Conservation (phyloP, 2,113 vertebrate genomes). For the Stegostoma tigrinum region DNA sequence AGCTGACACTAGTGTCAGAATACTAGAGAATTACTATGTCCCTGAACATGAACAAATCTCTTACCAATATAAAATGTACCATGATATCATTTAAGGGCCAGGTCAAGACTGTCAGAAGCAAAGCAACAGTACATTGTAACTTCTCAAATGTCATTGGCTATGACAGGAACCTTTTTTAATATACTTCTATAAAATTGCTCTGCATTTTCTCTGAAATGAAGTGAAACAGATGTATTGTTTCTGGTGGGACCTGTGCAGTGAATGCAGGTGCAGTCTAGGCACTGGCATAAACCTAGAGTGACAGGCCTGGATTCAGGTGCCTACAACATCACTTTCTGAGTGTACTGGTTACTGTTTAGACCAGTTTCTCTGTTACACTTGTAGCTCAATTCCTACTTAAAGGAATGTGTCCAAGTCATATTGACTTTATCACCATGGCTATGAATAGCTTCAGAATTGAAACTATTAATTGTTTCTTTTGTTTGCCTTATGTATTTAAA, state of each 20-base stretch:
- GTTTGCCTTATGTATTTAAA: slow-evolving; percentile 28
- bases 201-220: background rate
- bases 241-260: background rate
- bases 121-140: background rate
- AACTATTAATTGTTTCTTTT: slow-evolving; percentile 23
- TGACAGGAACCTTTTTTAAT: background rate
- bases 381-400: background rate
- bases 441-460: slow-evolving; percentile 6
- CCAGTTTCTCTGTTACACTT: slow-evolving; percentile 21
- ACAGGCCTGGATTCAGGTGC: background rate
- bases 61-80: background rate
- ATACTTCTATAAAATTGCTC: background rate
- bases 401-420: slow-evolving; percentile 32
- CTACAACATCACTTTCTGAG: background rate
- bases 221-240: background rate
- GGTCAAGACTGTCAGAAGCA: background rate
- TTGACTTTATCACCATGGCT: slow-evolving; percentile 20
- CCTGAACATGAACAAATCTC: background rate
- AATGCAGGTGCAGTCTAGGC: background rate
- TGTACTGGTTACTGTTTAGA: background rate
- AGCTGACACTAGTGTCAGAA: background rate
- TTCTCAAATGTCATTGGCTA: background rate
- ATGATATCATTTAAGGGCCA: background rate
- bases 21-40: background rate
- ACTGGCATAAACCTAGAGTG: background rate